Conservation (phyloP, 2,888 invertebrate species). For the Thyatira batis region DNA sequence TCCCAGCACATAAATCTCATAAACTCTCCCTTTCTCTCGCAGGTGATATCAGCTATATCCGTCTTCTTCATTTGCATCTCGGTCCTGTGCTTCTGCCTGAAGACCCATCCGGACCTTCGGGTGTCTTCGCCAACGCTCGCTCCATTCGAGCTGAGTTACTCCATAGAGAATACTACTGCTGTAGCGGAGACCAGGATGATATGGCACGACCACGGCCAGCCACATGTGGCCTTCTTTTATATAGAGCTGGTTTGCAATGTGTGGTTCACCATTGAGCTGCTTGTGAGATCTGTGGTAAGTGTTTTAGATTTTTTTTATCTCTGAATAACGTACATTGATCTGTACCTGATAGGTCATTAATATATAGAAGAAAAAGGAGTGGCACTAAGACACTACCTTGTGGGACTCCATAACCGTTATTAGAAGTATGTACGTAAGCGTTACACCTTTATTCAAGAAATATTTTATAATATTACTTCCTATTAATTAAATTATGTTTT, state of each 20-base stretch:
- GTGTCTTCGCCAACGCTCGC: conserved; percentile 71
- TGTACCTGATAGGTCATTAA: too few relatives aligned
- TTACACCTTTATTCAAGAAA: too few relatives aligned
- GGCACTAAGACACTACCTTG: too few relatives aligned
- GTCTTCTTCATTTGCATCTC: conserved; percentile 98
- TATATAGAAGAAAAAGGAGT: too few relatives aligned
- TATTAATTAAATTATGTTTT: too few relatives aligned
- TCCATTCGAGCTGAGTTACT: conserved; percentile 30
- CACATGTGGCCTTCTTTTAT: conserved; percentile 92
- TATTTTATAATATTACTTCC: too few relatives aligned
- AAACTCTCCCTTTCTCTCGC: conserved; percentile 42
- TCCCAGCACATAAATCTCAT: too few relatives aligned
- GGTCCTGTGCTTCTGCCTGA: conserved; percentile 97
- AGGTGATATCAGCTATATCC: conserved; percentile 95
- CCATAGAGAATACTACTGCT: conserved; percentile 29
- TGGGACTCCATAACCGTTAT: too few relatives aligned
- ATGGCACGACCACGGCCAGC: conserved; percentile 82
- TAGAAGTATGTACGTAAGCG: too few relatives aligned
- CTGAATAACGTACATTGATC: too few relatives aligned
- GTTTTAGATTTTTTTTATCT: neutral
- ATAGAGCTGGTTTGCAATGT: conserved; percentile 96
- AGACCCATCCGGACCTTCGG: conserved; percentile 95
- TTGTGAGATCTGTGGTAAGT: conserved; percentile 93
- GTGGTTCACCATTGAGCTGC: conserved; percentile 97
- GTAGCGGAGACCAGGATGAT: conserved; percentile 35